Evolutionary conservation across 2,113 vertebrate species (phyloP), one percentile per base, ranked within the genome.

Genomic region (Mungos mungo): DNA sequence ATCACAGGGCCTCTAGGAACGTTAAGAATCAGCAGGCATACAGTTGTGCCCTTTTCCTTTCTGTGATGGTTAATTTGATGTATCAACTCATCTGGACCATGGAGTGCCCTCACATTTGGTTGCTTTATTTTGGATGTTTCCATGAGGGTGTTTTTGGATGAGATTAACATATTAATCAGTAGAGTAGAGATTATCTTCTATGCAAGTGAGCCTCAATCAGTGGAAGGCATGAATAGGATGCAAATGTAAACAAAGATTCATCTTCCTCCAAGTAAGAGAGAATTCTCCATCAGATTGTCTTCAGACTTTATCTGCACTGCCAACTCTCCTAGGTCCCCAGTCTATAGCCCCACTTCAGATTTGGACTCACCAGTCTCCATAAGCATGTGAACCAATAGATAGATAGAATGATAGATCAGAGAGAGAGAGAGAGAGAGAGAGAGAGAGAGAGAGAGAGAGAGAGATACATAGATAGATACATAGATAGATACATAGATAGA

Each of bases 11-110:
- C 31, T 25, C 63, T 11, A 3, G 14, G 18, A 16, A 38, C 2
- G 10, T 2, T 0, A 7, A 50, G n/a, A 71, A 25, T 2, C 13
- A 2, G 35, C n/a, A 16, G 33, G 14, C 29, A 16, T 25, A 47
- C 5, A 18, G 15, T 16, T 25, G 27, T 50, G 21, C 18, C 35
- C 27, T 74, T 41, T 33, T 63, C 45, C 21, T 5, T 77, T 82
- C 15, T 31, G 12, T 19, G n/a, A 38, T 50, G 33, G 13, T 33
- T 65, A 38, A 31, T 63, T 77, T 41, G 72, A 66, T 45, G n/a
- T 31, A 35, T 63, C 19, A 38, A 21, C 8, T 52, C 72, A 21
- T 83, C 19, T 83, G n/a, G 9, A 31, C 7, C 41, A 71, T 12
- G 25, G 5, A 5, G 23, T 66, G 2, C 45, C 35, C 69, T 35